These are phyloP conservation scores for Pharmacophagus antenor DNA, from an alignment of 2,888 invertebrate genomes.

Conservation along the genomic window DNA sequence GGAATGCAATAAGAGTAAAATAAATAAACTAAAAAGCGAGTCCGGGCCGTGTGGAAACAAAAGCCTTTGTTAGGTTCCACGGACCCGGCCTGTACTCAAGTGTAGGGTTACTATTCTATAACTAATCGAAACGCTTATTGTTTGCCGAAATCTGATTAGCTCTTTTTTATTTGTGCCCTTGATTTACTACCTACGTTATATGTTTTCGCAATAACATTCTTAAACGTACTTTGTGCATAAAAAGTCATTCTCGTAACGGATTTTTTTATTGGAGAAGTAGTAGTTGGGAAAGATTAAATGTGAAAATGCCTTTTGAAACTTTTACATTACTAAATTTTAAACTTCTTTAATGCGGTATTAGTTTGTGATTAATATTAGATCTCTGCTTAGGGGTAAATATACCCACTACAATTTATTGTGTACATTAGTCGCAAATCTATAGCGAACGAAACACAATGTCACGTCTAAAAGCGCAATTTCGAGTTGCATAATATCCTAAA, in stretches of 20 bases:
- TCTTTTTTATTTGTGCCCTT: slow-evolving; percentile 36
- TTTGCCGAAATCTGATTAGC: slow-evolving; percentile 66
- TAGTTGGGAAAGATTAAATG: too few relatives aligned
- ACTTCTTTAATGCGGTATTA: too few relatives aligned
- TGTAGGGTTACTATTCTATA: slow-evolving; percentile 72
- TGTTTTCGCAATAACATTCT: slow-evolving; percentile 18
- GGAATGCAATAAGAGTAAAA: slow-evolving; percentile 74
- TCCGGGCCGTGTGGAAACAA: slow-evolving; percentile 62
- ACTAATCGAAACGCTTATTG: slow-evolving; percentile 62
- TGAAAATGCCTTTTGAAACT: too few relatives aligned
- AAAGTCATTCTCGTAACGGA: neutral
- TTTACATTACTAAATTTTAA: too few relatives aligned
- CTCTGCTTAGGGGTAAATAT: too few relatives aligned
- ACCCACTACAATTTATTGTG: too few relatives aligned
- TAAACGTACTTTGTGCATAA: neutral
- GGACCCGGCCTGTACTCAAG: slow-evolving; percentile 54
- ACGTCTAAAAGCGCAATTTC: too few relatives aligned
- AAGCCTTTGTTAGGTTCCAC: slow-evolving; percentile 77
- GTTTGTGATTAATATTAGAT: too few relatives aligned
- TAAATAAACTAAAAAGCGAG: slow-evolving; percentile 56
- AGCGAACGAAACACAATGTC: too few relatives aligned
- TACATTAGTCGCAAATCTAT: too few relatives aligned
- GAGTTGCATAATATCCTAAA: too few relatives aligned
- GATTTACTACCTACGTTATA: slow-evolving; percentile 14
- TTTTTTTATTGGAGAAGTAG: too few relatives aligned